These are phyloP conservation scores for Mus pahari DNA, from an alignment of 2,113 vertebrate species.

Conservation along the genomic window DNA sequence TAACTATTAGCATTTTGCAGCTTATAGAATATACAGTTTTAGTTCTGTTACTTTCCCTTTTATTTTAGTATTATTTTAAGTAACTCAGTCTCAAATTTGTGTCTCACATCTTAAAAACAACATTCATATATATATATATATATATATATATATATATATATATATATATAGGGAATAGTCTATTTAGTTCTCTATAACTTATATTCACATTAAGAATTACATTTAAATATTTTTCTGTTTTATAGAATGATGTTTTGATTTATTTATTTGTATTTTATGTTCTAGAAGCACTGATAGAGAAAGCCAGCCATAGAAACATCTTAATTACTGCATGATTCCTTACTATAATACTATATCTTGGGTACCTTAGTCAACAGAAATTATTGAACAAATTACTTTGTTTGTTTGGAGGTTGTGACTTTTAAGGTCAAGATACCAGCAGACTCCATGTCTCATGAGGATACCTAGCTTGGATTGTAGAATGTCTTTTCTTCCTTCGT, in stretches of 20 bases:
- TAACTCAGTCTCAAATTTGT: not conserved
- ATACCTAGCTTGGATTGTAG: not conserved
- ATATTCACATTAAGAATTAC: not conserved
- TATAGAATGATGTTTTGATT: not conserved
- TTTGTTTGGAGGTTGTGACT: not conserved
- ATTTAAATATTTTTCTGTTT: not conserved
- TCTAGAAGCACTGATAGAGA: not conserved
- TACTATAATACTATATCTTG: not conserved
- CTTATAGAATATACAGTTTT: not conserved
- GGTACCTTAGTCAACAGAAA: not conserved
- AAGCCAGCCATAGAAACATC: not conserved
- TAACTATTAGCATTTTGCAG: constrained; percentile 23
- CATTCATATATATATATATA: not conserved
- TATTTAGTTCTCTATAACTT: constrained; percentile 47
- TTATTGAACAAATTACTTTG: not conserved
- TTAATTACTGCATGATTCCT: not conserved
- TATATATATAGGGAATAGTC: not conserved
- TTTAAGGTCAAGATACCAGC: not conserved
- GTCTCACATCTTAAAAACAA: constrained; percentile 40
- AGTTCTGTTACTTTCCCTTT: not conserved
- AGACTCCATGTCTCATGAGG: not conserved
- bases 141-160: constrained; percentile 1
- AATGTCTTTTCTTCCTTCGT: not conserved
- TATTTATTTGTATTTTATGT: not conserved
- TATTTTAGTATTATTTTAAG: constrained; percentile 18